Conservation (phyloP, 2,113 vertebrate species). For the Tursiops truncatus region DNA sequence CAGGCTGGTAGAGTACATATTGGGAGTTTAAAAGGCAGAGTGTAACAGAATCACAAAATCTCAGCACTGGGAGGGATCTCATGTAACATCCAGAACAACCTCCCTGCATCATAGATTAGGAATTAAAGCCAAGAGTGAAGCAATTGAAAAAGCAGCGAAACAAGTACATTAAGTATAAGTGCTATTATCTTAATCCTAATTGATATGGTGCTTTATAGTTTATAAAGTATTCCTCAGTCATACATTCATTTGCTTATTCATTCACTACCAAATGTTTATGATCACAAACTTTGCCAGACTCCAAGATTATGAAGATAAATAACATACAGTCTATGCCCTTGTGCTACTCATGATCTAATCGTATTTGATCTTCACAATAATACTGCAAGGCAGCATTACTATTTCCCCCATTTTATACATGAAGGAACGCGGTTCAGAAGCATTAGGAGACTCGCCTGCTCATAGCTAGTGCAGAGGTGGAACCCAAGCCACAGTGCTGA, state of each 20-base stretch:
- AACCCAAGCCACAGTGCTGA: no score
- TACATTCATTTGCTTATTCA: neutral
- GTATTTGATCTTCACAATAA: neutral
- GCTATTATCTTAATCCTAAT: neutral
- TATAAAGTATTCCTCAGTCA: neutral
- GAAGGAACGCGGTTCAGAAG: neutral
- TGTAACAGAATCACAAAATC: neutral
- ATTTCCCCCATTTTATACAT: fast-evolving
- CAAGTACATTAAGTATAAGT: neutral
- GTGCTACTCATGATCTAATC: neutral
- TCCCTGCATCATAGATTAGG: neutral
- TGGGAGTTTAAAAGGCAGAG: neutral
- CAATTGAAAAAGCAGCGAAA: neutral
- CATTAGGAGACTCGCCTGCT: fast-evolving
- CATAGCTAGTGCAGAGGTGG: neutral
- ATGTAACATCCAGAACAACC: neutral
- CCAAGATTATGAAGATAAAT: neutral
- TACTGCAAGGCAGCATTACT: neutral
- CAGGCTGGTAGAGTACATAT: fast-evolving
- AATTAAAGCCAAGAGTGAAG: no score
- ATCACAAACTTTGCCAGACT: neutral
- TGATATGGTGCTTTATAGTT: neutral
- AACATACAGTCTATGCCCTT: neutral
- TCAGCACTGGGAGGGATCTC: fast-evolving
- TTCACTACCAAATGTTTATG: neutral